phyloP scores from a whole-genome alignment of 2,113 vertebrate genomes.

The Pycnonotus jocosus region DNA sequence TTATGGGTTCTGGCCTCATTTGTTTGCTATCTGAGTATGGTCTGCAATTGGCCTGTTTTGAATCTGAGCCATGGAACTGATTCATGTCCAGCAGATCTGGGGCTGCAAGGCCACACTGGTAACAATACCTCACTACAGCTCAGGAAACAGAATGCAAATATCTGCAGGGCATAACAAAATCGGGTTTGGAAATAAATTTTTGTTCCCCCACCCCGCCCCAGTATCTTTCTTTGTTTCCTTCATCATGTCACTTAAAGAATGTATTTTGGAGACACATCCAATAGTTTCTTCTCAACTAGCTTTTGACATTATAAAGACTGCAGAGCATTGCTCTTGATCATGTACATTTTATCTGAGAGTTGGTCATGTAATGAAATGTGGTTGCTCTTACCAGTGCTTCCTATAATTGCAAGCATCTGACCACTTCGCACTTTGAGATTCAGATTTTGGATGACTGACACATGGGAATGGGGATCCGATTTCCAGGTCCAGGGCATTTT shows the following conservation, averaged over 20 bases:
- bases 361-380: background rate
- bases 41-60: background rate
- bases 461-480: constrained; percentile 56
- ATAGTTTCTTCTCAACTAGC: background rate
- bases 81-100: background rate
- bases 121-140: background rate
- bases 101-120: background rate
- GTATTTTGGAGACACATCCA: background rate
- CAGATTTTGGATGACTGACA: constrained; percentile 80
- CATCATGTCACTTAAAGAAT: background rate
- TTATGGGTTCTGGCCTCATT: background rate
- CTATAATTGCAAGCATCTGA: constrained; percentile 94
- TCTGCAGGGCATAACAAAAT: background rate
- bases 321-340: background rate
- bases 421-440: constrained; percentile 88
- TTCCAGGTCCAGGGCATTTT: constrained; percentile 84
- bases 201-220: fast-evolving
- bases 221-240: background rate
- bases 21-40: background rate
- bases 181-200: background rate
- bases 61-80: background rate
- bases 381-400: constrained; percentile 84
- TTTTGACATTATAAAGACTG: background rate
- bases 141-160: background rate
- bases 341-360: background rate